Evolutionary conservation across 2,888 invertebrate genomes (phyloP).

Genomic region (Halictus quadricinctus): DNA sequence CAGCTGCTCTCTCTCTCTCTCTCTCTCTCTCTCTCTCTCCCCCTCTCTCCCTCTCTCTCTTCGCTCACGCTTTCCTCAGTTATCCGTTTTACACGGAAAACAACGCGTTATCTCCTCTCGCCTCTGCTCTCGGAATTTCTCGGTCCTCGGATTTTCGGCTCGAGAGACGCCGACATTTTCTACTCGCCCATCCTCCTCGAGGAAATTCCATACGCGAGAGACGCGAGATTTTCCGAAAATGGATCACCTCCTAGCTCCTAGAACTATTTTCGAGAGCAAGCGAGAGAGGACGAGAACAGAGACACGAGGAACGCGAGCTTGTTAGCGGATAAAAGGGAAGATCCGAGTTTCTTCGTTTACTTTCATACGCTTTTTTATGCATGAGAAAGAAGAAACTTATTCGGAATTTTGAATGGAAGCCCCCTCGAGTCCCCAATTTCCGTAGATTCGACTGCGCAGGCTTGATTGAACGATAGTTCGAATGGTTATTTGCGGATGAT

Average conservation of each 20-base stretch:
- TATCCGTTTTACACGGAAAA: constrained; percentile 51
- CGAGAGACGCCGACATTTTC: not conserved
- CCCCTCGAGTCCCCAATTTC: not conserved
- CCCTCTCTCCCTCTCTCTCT: not conserved
- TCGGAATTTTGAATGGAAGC: not conserved
- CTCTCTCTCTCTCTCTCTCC: not conserved
- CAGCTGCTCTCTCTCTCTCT: constrained; percentile 48
- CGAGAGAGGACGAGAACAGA: not conserved
- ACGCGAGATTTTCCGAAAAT: not conserved
- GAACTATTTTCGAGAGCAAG: not conserved
- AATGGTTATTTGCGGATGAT: not conserved
- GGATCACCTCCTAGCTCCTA: not conserved
- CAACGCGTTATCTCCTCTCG: constrained; percentile 44
- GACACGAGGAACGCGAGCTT: not conserved
- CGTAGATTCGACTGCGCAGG: constrained; percentile 4
- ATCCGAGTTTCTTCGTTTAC: constrained; percentile 9
- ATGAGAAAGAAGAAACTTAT: not conserved
- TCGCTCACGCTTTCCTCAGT: constrained; percentile 34
- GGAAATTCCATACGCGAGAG: constrained; percentile 18
- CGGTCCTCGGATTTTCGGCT: constrained; percentile 23
- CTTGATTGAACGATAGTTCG: constrained; percentile 3
- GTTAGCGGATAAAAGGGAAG: constrained; percentile 7
- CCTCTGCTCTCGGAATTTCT: constrained; percentile 30
- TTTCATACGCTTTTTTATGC: not conserved
- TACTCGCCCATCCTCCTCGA: constrained; percentile 4